Percentiles rank a stretch among this genome's conserved stretches.
Evolutionary conservation across 2,113 vertebrate species (phyloP).

Genomic region (Dromaius novaehollandiae): DNA sequence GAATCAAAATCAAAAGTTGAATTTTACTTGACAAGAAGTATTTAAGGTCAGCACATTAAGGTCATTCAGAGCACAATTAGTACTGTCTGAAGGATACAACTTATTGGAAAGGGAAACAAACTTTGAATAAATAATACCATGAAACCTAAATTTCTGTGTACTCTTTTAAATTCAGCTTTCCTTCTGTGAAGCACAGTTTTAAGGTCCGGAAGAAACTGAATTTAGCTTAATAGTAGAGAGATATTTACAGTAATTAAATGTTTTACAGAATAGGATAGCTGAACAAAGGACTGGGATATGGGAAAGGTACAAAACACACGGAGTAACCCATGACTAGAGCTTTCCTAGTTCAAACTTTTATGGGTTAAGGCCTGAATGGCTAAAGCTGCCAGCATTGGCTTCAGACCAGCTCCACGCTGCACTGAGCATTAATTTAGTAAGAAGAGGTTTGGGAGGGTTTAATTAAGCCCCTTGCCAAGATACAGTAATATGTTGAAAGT

Average conservation of each 20-base stretch:
- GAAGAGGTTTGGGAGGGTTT: slow-evolving; percentile 66
- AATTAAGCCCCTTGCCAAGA: slow-evolving; percentile 69
- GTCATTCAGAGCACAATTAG: background rate
- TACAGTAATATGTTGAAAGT: slow-evolving; percentile 47
- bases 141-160: background rate
- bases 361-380: slow-evolving; percentile 49
- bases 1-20: background rate
- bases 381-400: slow-evolving; percentile 61
- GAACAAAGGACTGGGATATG: background rate
- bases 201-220: background rate
- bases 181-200: background rate
- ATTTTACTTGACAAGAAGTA: background rate
- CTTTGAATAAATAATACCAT: background rate
- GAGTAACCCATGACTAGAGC: background rate
- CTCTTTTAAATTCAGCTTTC: background rate
- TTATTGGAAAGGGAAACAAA: background rate
- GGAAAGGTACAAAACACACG: background rate
- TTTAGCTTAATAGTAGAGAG: background rate
- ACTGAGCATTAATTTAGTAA: slow-evolving; percentile 55
- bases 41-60: background rate
- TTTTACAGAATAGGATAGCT: background rate
- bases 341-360: slow-evolving; percentile 1
- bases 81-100: background rate
- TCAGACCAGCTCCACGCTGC: slow-evolving; percentile 38
- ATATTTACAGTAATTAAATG: background rate